Evolutionary conservation across 2,797 vertebrate genomes (phyloP), one percentile per base, ranked within the genome.

Genomic region (Sciurus carolinensis): DNA sequence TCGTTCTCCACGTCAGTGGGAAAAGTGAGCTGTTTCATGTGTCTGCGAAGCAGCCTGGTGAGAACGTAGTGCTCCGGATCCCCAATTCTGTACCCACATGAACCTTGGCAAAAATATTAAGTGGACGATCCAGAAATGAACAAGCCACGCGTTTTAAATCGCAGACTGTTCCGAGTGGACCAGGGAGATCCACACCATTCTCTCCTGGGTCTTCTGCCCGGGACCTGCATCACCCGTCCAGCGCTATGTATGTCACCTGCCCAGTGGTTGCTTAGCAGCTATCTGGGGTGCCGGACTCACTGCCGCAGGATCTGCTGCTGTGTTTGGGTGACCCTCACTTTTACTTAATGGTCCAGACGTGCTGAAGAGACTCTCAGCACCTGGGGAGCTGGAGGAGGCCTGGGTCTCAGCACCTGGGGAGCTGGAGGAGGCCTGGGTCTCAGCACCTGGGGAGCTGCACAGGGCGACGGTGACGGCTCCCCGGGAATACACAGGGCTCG

Each of bases 21-120:
- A 39, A 6, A 12, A 12, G 47, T 5, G 1, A 66, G 47, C 7
- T 2, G 7, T 7, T 13, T 69, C 4, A 1, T 14, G n/a, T 1
- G 4, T 20, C 3, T 1, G 0, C 14, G 2, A 30, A 36, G 20
- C 13, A 14, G 33, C 1, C 30, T 0, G 7, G 7, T 10, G 14
- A 20, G 30, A 18, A 28, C 13, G 14, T 26, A 77, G n/a, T 57
- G 15, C 28, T 5, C 9, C 14, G 7, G 17, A 20, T 47, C 52
- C n/a, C 13, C 24, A 22, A n/a, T 57, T 85, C 64, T 76, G 44
- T 50, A 84, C 20, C 26, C 20, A 9, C 50, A 13, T 7, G 57
- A 76, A 76, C 44, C 26, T 84, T 67, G 50, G 42, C 30, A 67
- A 84, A 84, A 76, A 52, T 67, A 33, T 20, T 17, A 28, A 52